Evolutionary conservation across 2,888 invertebrate genomes (phyloP).

Genomic region (Aethes cnicana): DNA sequence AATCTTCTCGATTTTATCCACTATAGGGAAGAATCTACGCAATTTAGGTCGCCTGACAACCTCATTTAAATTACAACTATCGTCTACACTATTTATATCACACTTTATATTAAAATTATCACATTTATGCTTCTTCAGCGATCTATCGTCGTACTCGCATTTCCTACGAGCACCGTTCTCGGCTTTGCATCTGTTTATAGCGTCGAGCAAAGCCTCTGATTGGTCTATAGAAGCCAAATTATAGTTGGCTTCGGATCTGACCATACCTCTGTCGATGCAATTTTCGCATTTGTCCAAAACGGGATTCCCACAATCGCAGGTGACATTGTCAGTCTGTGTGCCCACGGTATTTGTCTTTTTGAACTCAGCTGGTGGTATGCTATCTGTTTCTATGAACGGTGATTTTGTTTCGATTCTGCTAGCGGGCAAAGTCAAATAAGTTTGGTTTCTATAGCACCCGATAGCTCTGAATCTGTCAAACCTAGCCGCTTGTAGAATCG

Average conservation of each 20-base stretch:
- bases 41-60: conserved; percentile 71
- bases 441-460: conserved; percentile 74
- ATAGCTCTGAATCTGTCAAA: conserved; percentile 75
- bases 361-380: conserved; percentile 54
- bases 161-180: conserved; percentile 55
- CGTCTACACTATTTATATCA: conserved; percentile 58
- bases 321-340: conserved; percentile 70
- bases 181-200: conserved; percentile 72
- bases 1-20: conserved; percentile 64
- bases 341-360: conserved; percentile 62
- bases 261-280: conserved; percentile 57
- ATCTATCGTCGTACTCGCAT: conserved; percentile 57
- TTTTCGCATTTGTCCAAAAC: conserved; percentile 53
- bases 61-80: conserved; percentile 36
- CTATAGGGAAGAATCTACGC: conserved; percentile 60
- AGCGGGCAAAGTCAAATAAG: conserved; percentile 70
- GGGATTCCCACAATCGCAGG: conserved; percentile 61
- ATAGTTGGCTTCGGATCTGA: conserved; percentile 68
- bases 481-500: conserved; percentile 73
- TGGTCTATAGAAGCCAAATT: conserved; percentile 66
- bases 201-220: conserved; percentile 79
- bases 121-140: conserved; percentile 76
- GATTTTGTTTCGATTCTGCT: conserved; percentile 66
- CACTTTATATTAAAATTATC: conserved; percentile 67
- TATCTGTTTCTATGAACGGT: conserved; percentile 59